Evolutionary conservation across 2,888 invertebrate species (phyloP).

Genomic region (Mechanitis mazaeus): DNA sequence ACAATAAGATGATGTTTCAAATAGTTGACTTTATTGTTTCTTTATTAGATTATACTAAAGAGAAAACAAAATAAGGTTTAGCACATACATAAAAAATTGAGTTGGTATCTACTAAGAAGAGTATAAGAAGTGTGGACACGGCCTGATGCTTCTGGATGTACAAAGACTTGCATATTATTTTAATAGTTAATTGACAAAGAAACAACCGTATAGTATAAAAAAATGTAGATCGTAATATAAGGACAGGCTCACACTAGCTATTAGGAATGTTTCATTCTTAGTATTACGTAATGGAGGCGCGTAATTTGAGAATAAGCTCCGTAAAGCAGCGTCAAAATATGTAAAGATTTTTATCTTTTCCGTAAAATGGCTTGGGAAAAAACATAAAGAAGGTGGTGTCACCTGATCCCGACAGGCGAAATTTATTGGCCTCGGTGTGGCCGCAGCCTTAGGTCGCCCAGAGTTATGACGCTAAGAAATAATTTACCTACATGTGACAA

Average conservation of each 20-base stretch:
- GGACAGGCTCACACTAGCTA: constrained; percentile 30
- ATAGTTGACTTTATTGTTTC: constrained; percentile 50
- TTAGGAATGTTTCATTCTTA: constrained; percentile 58
- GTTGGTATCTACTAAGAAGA: neutral
- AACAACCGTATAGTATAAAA: too few species aligned
- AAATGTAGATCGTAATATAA: constrained; percentile 9
- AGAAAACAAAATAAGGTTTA: neutral
- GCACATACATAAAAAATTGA: neutral
- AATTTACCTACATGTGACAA: constrained; percentile 62
- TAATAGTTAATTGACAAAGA: too few species aligned
- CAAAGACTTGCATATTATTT: too few species aligned
- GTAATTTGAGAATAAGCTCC: constrained; percentile 74
- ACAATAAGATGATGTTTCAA: constrained; percentile 57
- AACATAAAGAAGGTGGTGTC: constrained; percentile 78
- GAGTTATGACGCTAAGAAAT: constrained; percentile 69
- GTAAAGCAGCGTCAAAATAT: constrained; percentile 76
- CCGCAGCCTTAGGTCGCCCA: constrained; percentile 69
- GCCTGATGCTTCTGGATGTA: too few species aligned
- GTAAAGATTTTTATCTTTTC: constrained; percentile 77
- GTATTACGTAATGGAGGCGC: constrained; percentile 70
- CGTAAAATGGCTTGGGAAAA: constrained; percentile 78
- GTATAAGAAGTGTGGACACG: too few species aligned
- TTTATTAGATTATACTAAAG: neutral
- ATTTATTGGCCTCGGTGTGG: constrained; percentile 71
- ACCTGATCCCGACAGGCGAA: constrained; percentile 73